Base-by-base conservation (phyloP, 2,113 vertebrate species). In the Boulengeromyrus knoepffleri region DNA sequence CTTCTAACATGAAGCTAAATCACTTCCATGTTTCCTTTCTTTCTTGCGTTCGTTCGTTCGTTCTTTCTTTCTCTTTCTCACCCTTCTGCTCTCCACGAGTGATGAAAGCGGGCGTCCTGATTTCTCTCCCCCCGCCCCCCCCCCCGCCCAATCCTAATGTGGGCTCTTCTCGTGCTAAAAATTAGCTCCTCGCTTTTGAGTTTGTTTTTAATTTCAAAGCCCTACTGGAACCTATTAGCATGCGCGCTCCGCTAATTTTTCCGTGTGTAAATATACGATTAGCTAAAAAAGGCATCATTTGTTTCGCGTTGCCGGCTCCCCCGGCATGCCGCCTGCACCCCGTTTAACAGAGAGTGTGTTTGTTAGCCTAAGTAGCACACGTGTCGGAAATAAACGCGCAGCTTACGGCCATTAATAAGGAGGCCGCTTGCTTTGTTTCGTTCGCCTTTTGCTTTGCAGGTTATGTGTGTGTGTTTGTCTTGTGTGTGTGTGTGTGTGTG, bases 291-390 rank as follows among this genome's bases (percentile, higher is more conserved):
- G 92, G 74, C 93, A 91, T 92, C 90, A 92, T 95, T 94, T 93
- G 91, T 94, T 94, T 92, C 86, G 90, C 89, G 92, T 83, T 49
- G 90, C 90, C 92, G 91, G 89, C 92, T 93, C 92, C 94, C 94
- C 21, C 85, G 92, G 95, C 91, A 89, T 88, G 92, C 92, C 93
- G 93, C 92, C 92, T 92, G 89, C 85, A 58, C 46, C 45, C 88
- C 93, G 94, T 93, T 91, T 84, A 91, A 94, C 94, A 94, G 85
- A 53, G 89, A 90, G 93, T 89, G 93, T 85, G 94, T 95, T 95
- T 95, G 94, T 94, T 94, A 93, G 90, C 92, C 91, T 93, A 96
- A 96, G 93, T 95, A 95, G 95, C 95, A 94, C 95, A 94, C 92
- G 91, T 95, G 94, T 95, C 90, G 90, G 93, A 94, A 95, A 95